phyloP scores from a whole-genome alignment of 2,888 invertebrate species.

The Andrena haemorrhoa region DNA sequence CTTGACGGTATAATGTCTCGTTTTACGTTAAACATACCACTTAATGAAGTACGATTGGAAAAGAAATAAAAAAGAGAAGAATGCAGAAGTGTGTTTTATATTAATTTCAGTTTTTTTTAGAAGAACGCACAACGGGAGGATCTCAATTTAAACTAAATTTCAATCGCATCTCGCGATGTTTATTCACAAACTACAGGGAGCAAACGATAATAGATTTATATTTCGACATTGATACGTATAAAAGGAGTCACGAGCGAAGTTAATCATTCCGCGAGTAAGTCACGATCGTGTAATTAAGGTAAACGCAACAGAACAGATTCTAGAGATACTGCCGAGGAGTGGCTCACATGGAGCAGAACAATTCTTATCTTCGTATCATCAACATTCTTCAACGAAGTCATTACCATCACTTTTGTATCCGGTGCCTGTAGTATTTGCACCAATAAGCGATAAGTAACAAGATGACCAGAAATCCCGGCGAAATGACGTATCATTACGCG shows the following conservation, averaged over 20 bases:
- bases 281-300: constrained; percentile 45
- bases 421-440: constrained; percentile 64
- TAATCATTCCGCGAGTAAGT: constrained; percentile 2
- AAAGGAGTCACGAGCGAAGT: background rate
- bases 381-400: constrained; percentile 59
- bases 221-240: background rate
- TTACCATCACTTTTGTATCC: constrained; percentile 68
- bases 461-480: constrained; percentile 67
- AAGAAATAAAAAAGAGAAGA: no score
- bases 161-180: background rate
- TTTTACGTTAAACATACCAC: no score
- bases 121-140: no score
- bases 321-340: constrained; percentile 35
- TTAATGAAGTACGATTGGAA: no score
- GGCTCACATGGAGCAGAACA: constrained; percentile 24
- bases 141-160: background rate
- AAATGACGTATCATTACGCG: constrained; percentile 72
- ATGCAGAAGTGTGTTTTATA: no score
- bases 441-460: constrained; percentile 71
- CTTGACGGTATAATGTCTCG: no score
- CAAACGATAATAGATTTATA: constrained; percentile 2
- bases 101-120: no score
- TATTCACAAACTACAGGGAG: background rate
- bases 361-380: constrained; percentile 66
- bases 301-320: constrained; percentile 42